Base-by-base conservation (phyloP, 2,113 vertebrate species). In the Asarcornis scutulata region DNA sequence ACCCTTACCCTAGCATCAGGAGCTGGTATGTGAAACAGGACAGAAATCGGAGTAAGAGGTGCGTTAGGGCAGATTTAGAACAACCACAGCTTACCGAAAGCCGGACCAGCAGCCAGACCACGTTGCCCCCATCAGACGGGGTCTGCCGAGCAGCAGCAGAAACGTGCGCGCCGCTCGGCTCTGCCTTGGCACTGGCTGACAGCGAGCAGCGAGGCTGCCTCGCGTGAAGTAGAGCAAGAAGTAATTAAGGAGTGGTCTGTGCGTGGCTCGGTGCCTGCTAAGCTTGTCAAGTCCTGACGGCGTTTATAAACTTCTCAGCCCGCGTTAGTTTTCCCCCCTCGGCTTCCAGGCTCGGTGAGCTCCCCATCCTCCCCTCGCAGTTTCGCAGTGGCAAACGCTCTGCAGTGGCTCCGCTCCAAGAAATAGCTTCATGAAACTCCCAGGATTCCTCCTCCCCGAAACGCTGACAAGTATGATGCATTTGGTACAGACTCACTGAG, bases 321-420 rank as follows among this genome's bases (percentile, higher is more conserved):
- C 5, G 7, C 2, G 0, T 22, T 58, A 7, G 25, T 63, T 34
- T 86, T 83, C 59, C 77, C 77, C 58, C 48, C 69, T n/a, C 20
- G 21, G 62, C 42, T 84, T 42, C 32, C 36, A 25, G 50, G 27
- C 56, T 36, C 60, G 1, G 0, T 6, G 50, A 58, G 23, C 66
- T 91, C 69, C 76, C 72, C 86, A 46, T 71, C 48, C 73, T 6
- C 58, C 31, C 53, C 67, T 88, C 1, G 0, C 44, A 64, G 1
- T 82, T 82, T 87, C 80, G 25, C 60, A 31, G 81, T 63, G 82
- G 46, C 69, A 75, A 21, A 71, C 21, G 6, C 92, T 92, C 91
- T 67, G 25, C 60, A 27, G 46, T 92, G 91, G 82, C 96, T 85
- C 7, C 7, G 31, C 53, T 96, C 89, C 96, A 94, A 80, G 74